Evolutionary conservation across 2,113 vertebrate genomes (phyloP).

Genomic region (Brachyhypopomus gauderio): DNA sequence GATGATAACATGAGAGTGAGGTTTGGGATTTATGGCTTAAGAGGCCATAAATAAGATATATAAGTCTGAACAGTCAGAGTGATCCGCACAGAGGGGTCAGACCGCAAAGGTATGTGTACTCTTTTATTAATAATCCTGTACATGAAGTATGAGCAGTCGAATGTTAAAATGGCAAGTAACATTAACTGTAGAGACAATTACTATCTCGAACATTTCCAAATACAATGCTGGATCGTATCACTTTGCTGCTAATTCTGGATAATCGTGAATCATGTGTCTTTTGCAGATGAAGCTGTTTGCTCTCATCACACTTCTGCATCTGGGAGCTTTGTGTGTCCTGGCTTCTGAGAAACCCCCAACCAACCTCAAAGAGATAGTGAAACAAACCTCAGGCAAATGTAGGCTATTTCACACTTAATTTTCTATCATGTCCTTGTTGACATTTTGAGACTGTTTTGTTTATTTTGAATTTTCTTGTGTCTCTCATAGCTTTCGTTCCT

Average conservation of each 20-base stretch:
- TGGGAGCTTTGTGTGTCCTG: slow-evolving; percentile 26
- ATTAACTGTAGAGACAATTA: background rate
- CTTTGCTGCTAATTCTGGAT: background rate
- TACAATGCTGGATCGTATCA: background rate
- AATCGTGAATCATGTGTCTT: background rate
- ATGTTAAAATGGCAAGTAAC: too few species aligned
- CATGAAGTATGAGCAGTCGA: background rate
- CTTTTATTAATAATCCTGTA: slow-evolving; percentile 17
- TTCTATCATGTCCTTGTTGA: too few species aligned
- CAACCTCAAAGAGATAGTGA: slow-evolving; percentile 46
- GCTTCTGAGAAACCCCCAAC: background rate
- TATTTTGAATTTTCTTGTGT: background rate
- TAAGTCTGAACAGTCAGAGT: slow-evolving; percentile 47
- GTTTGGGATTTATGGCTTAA: slow-evolving; percentile 59
- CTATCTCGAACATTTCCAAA: background rate
- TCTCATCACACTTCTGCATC: slow-evolving; percentile 33
- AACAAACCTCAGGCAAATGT: slow-evolving; percentile 37
- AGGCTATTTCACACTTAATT: background rate
- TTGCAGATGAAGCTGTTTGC: slow-evolving; percentile 53
- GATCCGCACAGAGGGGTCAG: slow-evolving; percentile 43
- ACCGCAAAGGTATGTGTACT: slow-evolving; percentile 59
- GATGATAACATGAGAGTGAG: slow-evolving; percentile 21
- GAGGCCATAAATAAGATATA: slow-evolving; percentile 58
- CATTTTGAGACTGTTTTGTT: too few species aligned
- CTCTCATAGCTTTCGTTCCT: background rate